Conservation (phyloP, 2,113 vertebrate species). For the Lycocorax pyrrhopterus region DNA sequence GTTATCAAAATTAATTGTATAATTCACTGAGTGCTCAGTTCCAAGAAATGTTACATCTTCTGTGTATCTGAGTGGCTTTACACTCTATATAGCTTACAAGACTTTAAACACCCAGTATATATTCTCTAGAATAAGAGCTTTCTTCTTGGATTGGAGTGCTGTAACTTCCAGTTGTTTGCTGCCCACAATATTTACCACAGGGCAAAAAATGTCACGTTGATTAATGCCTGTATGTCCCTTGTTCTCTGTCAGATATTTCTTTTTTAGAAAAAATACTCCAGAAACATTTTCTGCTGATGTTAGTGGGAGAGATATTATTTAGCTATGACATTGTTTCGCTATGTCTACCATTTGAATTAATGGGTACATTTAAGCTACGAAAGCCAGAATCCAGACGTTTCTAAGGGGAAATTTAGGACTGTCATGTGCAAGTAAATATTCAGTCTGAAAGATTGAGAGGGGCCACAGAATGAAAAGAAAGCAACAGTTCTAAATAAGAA, state of each 20-base stretch:
- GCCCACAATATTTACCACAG: background rate
- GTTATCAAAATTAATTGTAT: background rate
- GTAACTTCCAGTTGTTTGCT: background rate
- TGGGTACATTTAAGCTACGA: background rate
- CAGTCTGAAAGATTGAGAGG: background rate
- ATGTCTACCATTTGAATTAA: background rate
- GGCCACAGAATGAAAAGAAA: background rate
- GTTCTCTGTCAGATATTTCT: background rate
- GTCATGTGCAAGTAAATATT: background rate
- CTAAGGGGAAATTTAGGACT: background rate
- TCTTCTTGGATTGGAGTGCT: background rate
- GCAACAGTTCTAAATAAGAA: background rate
- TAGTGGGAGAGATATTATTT: background rate
- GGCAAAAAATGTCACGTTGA: background rate
- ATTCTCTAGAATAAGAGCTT: background rate
- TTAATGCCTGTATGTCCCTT: background rate
- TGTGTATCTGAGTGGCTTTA: background rate
- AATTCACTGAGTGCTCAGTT: background rate
- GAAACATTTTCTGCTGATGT: background rate
- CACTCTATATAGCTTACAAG: background rate
- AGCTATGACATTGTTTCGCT: background rate
- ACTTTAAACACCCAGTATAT: background rate
- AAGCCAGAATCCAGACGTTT: background rate
- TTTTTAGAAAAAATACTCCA: background rate
- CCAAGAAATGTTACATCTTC: background rate